A percentile compares a stretch with the other conserved stretches of the same genome.
Evolutionary conservation across 2,888 invertebrate species (phyloP).

Genomic region (Cacoxenus indagator): DNA sequence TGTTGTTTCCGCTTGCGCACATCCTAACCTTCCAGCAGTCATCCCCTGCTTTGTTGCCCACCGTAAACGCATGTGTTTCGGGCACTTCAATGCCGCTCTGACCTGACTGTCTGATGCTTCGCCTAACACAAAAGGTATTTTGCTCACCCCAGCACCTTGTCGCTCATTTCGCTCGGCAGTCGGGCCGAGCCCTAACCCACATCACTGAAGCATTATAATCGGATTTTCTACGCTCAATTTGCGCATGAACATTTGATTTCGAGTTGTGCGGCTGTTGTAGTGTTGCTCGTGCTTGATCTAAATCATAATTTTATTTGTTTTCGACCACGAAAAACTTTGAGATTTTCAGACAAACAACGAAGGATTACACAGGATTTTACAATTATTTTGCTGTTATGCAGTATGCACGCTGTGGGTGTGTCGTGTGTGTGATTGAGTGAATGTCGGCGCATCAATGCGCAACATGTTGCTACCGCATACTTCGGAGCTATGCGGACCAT

Average conservation of each 20-base stretch:
- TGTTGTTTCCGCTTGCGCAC: background rate
- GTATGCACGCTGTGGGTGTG: no score
- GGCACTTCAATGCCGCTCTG: no score
- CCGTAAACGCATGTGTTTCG: no score
- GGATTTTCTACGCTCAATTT: constrained; percentile 16
- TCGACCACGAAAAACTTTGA: background rate
- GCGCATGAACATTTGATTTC: background rate
- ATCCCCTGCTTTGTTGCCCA: background rate
- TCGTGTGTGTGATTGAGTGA: no score
- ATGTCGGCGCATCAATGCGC: no score
- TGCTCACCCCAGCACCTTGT: no score
- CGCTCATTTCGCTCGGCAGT: background rate
- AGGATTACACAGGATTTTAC: background rate
- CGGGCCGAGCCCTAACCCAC: constrained; percentile 8
- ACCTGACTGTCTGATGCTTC: no score
- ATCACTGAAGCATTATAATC: constrained; percentile 9
- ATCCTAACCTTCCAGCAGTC: no score
- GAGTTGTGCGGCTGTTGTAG: background rate
- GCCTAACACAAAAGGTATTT: no score
- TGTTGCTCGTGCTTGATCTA: background rate
- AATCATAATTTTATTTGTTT: constrained; percentile 15
- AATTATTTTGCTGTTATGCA: no score
- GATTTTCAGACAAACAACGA: background rate
- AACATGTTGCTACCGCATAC: no score
- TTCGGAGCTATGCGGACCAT: no score